Evolutionary conservation across 2,113 vertebrate species (phyloP), one percentile per base, ranked within the genome.

Genomic region (Anser brachyrhynchus): DNA sequence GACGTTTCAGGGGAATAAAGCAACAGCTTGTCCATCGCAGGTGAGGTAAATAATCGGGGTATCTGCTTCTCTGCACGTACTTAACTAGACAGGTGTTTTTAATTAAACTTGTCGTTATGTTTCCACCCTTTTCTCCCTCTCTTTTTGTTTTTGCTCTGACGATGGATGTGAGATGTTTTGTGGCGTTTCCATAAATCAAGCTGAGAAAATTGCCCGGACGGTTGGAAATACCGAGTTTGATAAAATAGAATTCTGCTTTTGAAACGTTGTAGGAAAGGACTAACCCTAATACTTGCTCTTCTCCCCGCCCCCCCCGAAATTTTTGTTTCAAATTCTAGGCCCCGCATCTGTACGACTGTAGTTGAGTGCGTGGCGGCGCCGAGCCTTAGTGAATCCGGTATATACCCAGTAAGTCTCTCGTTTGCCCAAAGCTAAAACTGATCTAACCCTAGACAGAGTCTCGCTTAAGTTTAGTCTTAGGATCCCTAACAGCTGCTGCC

Each of bases 11-110:
- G 73, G 55, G 51, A 66, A 22, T 28, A 67, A 87, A 69, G 41
- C 49, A 33, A 13, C 43, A 76, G 26, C 37, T 37, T 20, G 16
- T 41, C 46, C 44, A 4, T 10, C 23, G 11, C 94, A 96, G 93
- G 83, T 95, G 94, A 92, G 80, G 57, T 23, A 18, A 89, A 83
- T 79, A 84, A 73, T 14, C 1, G 1, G 2, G 10, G 10, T 22
- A 39, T 20, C 13, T 51, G 65, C 64, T 37, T 9, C 90, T 74
- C 65, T 6, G n/a, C 75, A 37, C 11, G 33, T 49, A 69, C 62
- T 73, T 93, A 84, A 76, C 43, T 7, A 41, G 31, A 25, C 93
- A 92, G 95, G 82, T 90, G 89, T 13, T 51, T 46, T 61, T 64
- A 90, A 95, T 94, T 89, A 92, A 57, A 59, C 41, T 51, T 41